Base-by-base conservation (phyloP, 2,888 invertebrate species). In the Suillia variegata region DNA sequence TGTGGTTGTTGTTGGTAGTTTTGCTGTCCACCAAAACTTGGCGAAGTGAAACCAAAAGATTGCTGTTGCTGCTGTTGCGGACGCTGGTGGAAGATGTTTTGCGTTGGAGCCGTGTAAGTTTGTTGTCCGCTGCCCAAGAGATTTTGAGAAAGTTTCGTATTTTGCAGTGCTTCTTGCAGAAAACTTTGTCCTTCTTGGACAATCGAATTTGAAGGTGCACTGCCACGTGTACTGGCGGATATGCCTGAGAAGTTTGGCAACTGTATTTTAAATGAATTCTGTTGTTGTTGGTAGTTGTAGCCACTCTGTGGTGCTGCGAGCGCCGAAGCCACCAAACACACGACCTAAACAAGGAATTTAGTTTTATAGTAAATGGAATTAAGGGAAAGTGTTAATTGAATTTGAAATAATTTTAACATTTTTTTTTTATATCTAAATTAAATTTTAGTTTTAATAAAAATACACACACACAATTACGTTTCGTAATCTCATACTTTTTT, bases 231-330 rank as follows among this genome's bases (percentile, higher is more conserved):
- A 22, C n/a, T n/a, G 15, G 20, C 57, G 49, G 15, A 49, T 56
- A 20, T 38, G 13, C 50, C 53, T 54, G 18, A n/a, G n/a, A 58
- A 26, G 15, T 42, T 58, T 2, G 62, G 15, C 1, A 57, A 45
- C 5, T 58, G 56, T 6, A 62, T 22, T 48, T 61, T 55, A 6
- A 53, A 38, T 15, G 13, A 6, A 18, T 24, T 50, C 18, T 58
- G 47, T 51, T 66, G 66, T 33, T 69, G 61, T 47, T 74, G 75
- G 47, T 80, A 79, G 59, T 67, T 75, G 63, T 80, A 80, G 61
- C 78, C n/a, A n/a, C n/a, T 78, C 54, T 79, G 77, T 0, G 80
- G 79, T n/a, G 63, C 69, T 15, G 77, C 78, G 52, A 73, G 54
- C 1, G 72, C 67, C 59, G 76, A 42, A 18, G 74, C 68, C 12